These are phyloP conservation scores for Sepiola atlantica DNA, from an alignment of 2,888 invertebrate species.

Conservation along the genomic window DNA sequence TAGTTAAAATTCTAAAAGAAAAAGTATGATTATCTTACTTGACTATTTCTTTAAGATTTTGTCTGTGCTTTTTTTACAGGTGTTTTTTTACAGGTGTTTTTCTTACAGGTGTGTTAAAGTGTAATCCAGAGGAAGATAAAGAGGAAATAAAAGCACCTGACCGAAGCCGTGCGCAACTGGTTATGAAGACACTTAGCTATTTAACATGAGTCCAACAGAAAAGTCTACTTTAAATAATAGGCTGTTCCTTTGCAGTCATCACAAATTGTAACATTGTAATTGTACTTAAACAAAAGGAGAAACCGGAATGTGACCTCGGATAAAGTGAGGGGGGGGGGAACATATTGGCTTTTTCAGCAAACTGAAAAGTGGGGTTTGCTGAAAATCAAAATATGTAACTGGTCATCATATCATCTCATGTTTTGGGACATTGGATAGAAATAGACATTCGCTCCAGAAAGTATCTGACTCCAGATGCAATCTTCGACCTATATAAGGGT, in stretches of 20 bases:
- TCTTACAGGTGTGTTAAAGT: background rate
- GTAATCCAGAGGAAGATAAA: background rate
- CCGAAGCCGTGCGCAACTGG: background rate
- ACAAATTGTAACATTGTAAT: background rate
- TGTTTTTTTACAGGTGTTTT: background rate
- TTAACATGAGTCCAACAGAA: background rate
- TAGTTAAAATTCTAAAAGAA: background rate
- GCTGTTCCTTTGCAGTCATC: background rate
- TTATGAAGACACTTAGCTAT: background rate
- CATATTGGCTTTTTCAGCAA: background rate
- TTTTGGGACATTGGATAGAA: too few relatives aligned
- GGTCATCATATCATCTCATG: background rate
- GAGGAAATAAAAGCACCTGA: background rate
- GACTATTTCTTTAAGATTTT: background rate
- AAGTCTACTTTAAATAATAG: background rate
- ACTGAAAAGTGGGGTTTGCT: background rate
- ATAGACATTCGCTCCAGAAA: too few relatives aligned
- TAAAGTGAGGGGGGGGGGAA: background rate
- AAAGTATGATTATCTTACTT: background rate
- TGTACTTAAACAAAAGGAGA: background rate
- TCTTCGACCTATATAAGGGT: too few relatives aligned
- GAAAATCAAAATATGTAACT: background rate
- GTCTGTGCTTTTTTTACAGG: background rate
- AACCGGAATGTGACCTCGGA: background rate
- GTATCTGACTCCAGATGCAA: too few relatives aligned